Evolutionary conservation across 2,888 invertebrate genomes (phyloP).

Genomic region (Chironomus riparius): DNA sequence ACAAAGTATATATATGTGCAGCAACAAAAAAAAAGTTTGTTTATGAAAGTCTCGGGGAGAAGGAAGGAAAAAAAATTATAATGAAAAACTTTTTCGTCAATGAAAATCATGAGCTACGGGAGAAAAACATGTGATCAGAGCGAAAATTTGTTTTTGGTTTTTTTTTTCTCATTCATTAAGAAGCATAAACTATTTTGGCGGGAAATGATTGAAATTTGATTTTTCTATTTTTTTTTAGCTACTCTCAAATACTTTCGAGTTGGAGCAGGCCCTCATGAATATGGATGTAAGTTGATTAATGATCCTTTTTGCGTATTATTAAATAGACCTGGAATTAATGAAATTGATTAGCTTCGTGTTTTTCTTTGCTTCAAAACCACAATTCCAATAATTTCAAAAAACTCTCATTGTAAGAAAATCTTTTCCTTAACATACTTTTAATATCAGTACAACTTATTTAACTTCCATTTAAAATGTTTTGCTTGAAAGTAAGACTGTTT

Average conservation of each 20-base stretch:
- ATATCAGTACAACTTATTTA: too few relatives aligned
- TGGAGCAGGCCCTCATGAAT: conserved; percentile 38
- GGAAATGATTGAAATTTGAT: background rate
- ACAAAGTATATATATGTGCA: background rate
- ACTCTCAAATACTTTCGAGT: conserved; percentile 34
- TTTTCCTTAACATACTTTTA: too few relatives aligned
- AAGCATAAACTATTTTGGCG: conserved; percentile 6
- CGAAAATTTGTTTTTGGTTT: background rate
- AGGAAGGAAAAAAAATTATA: conserved; percentile 2
- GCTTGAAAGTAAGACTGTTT: too few relatives aligned
- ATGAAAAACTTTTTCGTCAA: conserved; percentile 21
- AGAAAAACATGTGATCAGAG: conserved; percentile 9
- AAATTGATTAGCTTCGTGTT: too few relatives aligned
- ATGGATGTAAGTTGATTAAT: conserved; percentile 36
- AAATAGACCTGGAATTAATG: too few relatives aligned
- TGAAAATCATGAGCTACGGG: conserved; percentile 2
- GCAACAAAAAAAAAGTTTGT: background rate
- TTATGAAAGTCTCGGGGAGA: background rate
- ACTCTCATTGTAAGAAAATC: background rate
- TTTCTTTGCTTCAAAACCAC: background rate
- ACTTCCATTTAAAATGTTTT: too few relatives aligned
- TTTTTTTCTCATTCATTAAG: background rate
- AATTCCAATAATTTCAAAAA: background rate
- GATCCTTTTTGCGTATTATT: background rate
- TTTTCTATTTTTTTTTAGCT: background rate